These are phyloP conservation scores for Sebastes kiyomatsui DNA, from an alignment of 2,797 vertebrate genomes.

Conservation along the genomic window DNA sequence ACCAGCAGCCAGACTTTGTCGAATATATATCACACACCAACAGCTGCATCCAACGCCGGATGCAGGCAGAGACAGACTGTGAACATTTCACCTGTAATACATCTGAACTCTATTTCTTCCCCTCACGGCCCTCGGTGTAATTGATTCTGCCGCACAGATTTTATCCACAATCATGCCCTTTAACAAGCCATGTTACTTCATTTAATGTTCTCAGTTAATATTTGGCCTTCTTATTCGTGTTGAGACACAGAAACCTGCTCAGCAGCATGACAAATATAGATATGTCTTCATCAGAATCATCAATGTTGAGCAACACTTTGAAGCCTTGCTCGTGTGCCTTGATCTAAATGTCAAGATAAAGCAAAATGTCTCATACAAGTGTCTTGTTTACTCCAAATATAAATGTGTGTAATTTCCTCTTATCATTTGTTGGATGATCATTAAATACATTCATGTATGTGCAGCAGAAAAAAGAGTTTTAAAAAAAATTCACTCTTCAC, in stretches of 20 bases:
- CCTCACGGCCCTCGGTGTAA: conserved; percentile 11
- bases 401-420: conserved; percentile 2
- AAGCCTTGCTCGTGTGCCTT: not conserved
- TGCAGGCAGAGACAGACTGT: conserved; percentile 4
- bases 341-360: conserved; percentile 20
- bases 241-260: not conserved
- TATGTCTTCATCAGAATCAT: conserved; percentile 2
- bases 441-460: not conserved
- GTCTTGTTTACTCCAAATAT: not conserved
- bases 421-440: not conserved
- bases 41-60: conserved; percentile 37
- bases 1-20: conserved; percentile 43
- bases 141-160: conserved; percentile 25
- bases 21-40: conserved; percentile 41
- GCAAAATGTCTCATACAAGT: not conserved
- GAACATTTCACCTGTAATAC: conserved; percentile 42
- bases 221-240: not conserved
- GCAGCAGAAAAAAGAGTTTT: not conserved
- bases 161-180: conserved; percentile 10
- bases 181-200: not conserved
- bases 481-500: not conserved
- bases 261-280: not conserved
- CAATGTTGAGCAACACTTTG: conserved; percentile 11
- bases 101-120: conserved; percentile 27
- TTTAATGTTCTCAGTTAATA: not conserved